These are phyloP conservation scores for Xiphophorus maculatus DNA, from an alignment of 2,113 vertebrate species.

Conservation along the genomic window DNA sequence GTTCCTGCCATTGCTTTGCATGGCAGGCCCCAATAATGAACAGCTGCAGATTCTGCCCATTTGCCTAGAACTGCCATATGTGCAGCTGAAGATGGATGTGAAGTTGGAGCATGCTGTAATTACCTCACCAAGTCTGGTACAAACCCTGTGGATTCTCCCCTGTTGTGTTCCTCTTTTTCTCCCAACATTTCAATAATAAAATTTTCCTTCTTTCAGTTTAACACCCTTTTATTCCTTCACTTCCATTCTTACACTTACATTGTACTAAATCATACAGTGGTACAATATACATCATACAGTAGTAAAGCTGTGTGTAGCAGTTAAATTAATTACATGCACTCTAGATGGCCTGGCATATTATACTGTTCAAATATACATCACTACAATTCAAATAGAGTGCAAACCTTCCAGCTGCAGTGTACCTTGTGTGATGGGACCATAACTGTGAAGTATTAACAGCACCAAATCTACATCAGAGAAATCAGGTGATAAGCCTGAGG, in stretches of 20 bases:
- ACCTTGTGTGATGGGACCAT: slow-evolving; percentile 11
- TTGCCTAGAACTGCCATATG: slow-evolving; percentile 32
- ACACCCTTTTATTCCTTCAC: neutral
- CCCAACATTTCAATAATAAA: neutral
- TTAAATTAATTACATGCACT: neutral
- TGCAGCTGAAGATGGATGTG: slow-evolving; percentile 33
- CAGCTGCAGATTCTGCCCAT: slow-evolving; percentile 23
- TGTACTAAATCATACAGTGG: neutral
- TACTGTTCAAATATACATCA: neutral
- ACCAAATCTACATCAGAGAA: neutral
- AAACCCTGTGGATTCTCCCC: slow-evolving; percentile 20
- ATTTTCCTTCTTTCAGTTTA: neutral
- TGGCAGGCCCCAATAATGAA: too few species aligned
- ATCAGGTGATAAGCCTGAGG: neutral
- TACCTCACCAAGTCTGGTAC: slow-evolving; percentile 14
- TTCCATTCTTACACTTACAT: neutral
- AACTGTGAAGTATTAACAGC: neutral
- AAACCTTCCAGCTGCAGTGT: neutral
- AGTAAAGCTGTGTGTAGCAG: neutral
- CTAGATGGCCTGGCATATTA: neutral
- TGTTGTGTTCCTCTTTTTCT: neutral
- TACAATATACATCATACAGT: neutral
- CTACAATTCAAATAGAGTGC: neutral
- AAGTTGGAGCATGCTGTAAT: slow-evolving; percentile 20
- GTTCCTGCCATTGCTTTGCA: too few species aligned